Conservation (phyloP, 2,888 invertebrate species). For the Acleris sparsana region DNA sequence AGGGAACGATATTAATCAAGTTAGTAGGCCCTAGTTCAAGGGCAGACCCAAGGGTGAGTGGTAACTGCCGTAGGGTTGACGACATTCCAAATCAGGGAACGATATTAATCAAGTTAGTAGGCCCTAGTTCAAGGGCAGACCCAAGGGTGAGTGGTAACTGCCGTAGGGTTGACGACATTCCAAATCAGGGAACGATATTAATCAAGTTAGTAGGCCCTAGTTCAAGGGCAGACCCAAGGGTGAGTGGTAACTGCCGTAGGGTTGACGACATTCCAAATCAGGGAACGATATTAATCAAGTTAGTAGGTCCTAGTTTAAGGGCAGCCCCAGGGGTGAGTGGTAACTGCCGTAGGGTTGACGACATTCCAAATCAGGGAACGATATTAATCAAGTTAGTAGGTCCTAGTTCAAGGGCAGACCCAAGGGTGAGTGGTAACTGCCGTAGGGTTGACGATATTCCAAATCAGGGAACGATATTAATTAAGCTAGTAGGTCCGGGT, state of each 20-base stretch:
- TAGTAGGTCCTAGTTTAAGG: no score
- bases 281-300: no score
- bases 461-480: neutral
- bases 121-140: no score
- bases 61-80: constrained; percentile 11
- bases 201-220: no score
- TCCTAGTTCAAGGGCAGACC: no score
- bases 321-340: neutral
- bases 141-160: constrained; percentile 10
- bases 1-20: no score
- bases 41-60: neutral
- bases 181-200: neutral
- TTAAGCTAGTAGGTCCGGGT: no score
- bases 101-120: no score
- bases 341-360: constrained; percentile 13
- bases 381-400: no score
- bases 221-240: no score
- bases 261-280: neutral
- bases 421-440: constrained; percentile 8
- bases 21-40: no score
- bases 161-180: neutral
- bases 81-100: neutral
- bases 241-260: constrained; percentile 13
- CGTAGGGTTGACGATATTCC: neutral
- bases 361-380: neutral